Conservation (phyloP, 2,113 vertebrate species). For the Bucco capensis region DNA sequence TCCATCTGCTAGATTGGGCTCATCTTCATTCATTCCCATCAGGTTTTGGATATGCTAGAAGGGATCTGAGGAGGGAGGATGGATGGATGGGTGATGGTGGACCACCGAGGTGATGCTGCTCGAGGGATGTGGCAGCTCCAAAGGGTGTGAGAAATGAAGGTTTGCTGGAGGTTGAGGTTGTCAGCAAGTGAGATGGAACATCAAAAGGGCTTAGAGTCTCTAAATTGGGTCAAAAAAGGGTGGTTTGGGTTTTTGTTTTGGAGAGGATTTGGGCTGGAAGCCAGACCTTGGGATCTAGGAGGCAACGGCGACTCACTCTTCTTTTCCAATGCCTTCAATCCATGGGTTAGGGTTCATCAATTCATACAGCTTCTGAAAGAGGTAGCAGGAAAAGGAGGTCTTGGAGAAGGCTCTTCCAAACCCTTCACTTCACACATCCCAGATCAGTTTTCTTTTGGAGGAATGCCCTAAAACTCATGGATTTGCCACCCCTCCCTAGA, state of each 20-base stretch:
- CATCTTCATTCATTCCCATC: rapidly evolving
- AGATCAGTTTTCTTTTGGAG: not conserved
- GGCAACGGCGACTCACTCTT: not conserved
- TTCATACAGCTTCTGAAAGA: not conserved
- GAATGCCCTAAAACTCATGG: not conserved
- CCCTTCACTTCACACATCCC: rapidly evolving
- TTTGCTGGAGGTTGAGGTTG: not conserved
- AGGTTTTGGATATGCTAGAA: not conserved
- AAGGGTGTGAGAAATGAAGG: not conserved
- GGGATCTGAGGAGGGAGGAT: not conserved
- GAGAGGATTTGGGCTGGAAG: not conserved
- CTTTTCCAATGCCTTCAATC: not conserved
- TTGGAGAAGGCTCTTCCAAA: not conserved
- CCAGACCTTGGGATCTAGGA: not conserved
- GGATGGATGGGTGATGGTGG: not conserved
- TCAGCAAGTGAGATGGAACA: not conserved
- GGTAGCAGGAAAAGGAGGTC: not conserved
- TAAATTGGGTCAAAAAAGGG: not conserved
- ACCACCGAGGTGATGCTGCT: rapidly evolving
- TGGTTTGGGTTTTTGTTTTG: not conserved
- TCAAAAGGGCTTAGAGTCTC: not conserved
- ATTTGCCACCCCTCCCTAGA: not conserved
- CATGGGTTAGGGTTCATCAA: too few species aligned
- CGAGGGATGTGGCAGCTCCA: not conserved
- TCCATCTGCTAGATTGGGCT: not conserved